Conservation (phyloP, 2,797 vertebrate genomes). For the Tolypeutes matacus region DNA sequence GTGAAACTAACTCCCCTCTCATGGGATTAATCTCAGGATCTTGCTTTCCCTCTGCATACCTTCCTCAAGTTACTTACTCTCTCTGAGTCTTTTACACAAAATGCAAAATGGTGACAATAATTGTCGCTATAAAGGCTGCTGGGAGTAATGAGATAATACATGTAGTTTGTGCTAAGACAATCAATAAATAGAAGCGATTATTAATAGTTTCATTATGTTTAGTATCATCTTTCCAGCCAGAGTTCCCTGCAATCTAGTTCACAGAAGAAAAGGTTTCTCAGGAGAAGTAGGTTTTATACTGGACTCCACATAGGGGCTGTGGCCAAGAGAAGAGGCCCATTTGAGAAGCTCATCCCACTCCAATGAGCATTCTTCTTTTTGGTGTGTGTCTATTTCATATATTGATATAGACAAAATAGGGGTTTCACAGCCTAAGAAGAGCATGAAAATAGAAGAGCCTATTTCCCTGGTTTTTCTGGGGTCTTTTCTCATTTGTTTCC, state of each 20-base stretch:
- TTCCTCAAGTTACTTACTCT: background rate
- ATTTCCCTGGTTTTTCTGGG: background rate
- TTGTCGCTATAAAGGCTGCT: background rate
- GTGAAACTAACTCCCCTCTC: background rate
- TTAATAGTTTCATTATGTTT: background rate
- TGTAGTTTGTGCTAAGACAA: background rate
- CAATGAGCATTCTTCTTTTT: background rate
- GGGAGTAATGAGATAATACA: background rate
- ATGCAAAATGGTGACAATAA: background rate
- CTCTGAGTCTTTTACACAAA: background rate
- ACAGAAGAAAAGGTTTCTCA: background rate
- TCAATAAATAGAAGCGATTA: background rate
- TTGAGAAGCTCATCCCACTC: background rate
- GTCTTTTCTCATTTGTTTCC: background rate
- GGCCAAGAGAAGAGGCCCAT: background rate
- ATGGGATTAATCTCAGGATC: background rate
- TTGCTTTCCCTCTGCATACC: background rate
- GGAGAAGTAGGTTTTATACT: background rate
- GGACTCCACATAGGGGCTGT: background rate
- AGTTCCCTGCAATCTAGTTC: background rate
- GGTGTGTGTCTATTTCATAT: background rate
- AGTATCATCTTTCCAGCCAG: background rate
- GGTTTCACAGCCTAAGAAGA: background rate
- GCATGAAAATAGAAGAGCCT: background rate
- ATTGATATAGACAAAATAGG: background rate